A percentile compares a stretch with the other conserved stretches of the same genome.
These are phyloP conservation scores for Drosophila subobscura DNA, from an alignment of 1,140 invertebrate genomes.

Conservation along the genomic window DNA sequence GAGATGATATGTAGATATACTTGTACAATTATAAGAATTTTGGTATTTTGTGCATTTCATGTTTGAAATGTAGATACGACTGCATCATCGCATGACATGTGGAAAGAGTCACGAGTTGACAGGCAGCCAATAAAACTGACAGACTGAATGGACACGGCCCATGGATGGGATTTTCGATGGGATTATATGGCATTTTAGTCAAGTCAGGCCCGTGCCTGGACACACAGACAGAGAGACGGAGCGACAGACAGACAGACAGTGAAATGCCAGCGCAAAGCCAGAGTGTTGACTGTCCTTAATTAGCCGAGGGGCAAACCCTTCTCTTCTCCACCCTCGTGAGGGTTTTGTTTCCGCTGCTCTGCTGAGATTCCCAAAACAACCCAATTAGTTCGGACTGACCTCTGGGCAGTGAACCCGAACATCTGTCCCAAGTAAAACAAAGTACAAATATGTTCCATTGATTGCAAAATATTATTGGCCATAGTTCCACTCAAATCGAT, in stretches of 20 bases:
- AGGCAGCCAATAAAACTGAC: conserved; percentile 79
- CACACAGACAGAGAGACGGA: conserved; percentile 32
- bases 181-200: conserved; percentile 76
- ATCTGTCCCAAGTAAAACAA: conserved; percentile 20
- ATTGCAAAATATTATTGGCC: conserved; percentile 38
- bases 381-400: conserved; percentile 53
- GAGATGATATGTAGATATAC: conserved; percentile 41
- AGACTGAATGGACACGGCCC: conserved; percentile 72
- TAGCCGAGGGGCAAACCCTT: conserved; percentile 34
- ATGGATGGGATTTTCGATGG: conserved; percentile 56
- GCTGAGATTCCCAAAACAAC: conserved; percentile 35
- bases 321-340: conserved; percentile 16
- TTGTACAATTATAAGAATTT: conserved; percentile 41
- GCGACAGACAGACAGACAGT: conserved; percentile 22
- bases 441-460: not conserved
- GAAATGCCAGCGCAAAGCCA: conserved; percentile 23
- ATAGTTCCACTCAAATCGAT: conserved; percentile 15
- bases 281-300: conserved; percentile 58
- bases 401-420: conserved; percentile 37
- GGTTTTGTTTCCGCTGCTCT: conserved; percentile 13
- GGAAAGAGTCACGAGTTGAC: conserved; percentile 76
- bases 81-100: conserved; percentile 78
- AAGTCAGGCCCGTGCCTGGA: conserved; percentile 59
- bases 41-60: conserved; percentile 69
- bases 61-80: conserved; percentile 57